phyloP scores from a whole-genome alignment of 2,888 invertebrate genomes.

The Catocala nupta region DNA sequence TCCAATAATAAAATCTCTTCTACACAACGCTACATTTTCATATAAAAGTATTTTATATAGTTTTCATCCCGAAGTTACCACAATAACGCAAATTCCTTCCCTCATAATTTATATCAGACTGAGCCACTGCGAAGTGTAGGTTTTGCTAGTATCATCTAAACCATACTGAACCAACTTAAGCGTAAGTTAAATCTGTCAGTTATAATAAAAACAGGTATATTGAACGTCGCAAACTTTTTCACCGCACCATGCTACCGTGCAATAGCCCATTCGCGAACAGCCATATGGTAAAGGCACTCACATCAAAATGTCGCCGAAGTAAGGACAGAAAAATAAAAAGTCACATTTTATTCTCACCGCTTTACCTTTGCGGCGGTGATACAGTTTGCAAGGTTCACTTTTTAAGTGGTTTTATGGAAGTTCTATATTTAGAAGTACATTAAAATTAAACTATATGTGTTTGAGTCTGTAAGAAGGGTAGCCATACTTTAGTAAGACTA shows the following conservation, averaged over 20 bases:
- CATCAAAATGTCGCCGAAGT: slow-evolving; percentile 55
- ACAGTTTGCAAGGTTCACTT: slow-evolving; percentile 9
- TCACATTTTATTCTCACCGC: slow-evolving; percentile 15
- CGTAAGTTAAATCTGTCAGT: slow-evolving; percentile 16
- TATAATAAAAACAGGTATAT: slow-evolving; percentile 53
- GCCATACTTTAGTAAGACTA: too few relatives aligned
- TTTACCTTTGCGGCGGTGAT: slow-evolving; percentile 10
- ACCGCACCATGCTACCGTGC: slow-evolving; percentile 60
- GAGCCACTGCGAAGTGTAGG: too few relatives aligned
- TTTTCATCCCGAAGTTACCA: too few relatives aligned
- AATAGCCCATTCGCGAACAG: slow-evolving; percentile 60
- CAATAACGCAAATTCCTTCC: too few relatives aligned
- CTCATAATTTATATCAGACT: too few relatives aligned
- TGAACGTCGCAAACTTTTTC: slow-evolving; percentile 47
- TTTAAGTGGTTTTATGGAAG: neutral
- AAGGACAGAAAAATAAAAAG: slow-evolving; percentile 52
- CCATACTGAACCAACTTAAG: slow-evolving; percentile 9
- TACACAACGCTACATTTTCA: too few relatives aligned
- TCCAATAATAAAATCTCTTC: too few relatives aligned
- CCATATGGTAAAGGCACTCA: slow-evolving; percentile 28
- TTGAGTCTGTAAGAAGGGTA: neutral
- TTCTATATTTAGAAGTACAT: slow-evolving; percentile 10
- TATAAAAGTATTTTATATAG: too few relatives aligned
- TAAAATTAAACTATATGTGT: slow-evolving; percentile 3
- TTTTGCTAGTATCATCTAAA: too few relatives aligned